Percentiles rank a stretch among this genome's conserved stretches.
These are phyloP conservation scores for Yponomeuta evonymella DNA, from an alignment of 2,888 invertebrate genomes.

Conservation along the genomic window DNA sequence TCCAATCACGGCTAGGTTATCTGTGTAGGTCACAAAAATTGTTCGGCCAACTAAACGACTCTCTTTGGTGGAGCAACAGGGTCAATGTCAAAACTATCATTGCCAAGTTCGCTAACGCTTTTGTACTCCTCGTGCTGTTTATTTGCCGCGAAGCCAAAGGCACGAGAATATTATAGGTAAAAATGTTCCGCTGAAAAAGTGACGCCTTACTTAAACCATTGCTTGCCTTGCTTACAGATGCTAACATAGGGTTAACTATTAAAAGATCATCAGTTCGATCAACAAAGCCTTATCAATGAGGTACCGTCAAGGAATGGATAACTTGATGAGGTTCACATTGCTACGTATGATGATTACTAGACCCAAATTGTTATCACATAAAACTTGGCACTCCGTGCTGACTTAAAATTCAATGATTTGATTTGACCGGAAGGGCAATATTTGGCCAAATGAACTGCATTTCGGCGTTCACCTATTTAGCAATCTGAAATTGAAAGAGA, in stretches of 20 bases:
- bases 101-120: constrained; percentile 2
- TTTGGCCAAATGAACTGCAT: not conserved
- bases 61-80: constrained; percentile 6
- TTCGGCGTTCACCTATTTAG: not conserved
- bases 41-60: not conserved
- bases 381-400: not conserved
- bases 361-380: too few species aligned
- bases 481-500: not conserved
- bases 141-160: not conserved
- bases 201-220: too few species aligned
- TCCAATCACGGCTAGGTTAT: constrained; percentile 11
- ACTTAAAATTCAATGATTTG: not conserved
- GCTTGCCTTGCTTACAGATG: too few species aligned
- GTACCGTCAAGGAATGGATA: too few species aligned
- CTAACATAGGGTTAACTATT: too few species aligned
- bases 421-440: not conserved
- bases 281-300: too few species aligned
- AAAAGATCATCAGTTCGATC: too few species aligned
- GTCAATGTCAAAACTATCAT: constrained; percentile 14
- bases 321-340: too few species aligned
- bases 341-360: too few species aligned
- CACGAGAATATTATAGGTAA: too few species aligned
- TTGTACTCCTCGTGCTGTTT: not conserved
- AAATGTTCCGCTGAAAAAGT: too few species aligned
- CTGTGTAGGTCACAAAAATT: constrained; percentile 5